A percentile compares a stretch with the other conserved stretches of the same genome.
Conservation (phyloP, 2,888 invertebrate species). For the Agapostemon virescens region DNA sequence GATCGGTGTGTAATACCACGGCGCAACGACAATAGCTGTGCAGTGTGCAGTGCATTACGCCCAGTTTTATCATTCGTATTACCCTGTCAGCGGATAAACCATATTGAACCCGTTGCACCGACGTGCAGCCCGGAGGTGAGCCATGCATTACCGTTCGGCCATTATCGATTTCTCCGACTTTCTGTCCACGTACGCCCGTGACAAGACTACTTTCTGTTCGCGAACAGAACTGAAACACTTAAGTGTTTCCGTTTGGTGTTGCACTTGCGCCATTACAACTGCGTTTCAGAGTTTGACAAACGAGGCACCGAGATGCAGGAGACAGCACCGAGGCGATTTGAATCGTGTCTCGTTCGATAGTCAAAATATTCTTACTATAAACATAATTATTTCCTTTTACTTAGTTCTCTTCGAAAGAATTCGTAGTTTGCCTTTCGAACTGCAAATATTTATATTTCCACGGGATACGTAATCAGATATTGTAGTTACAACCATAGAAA, state of each 20-base stretch:
- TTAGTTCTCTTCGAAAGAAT: too few species aligned
- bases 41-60: slow-evolving; percentile 14
- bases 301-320: not conserved
- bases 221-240: slow-evolving; percentile 3
- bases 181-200: slow-evolving; percentile 25
- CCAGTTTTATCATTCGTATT: slow-evolving; percentile 60
- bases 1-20: slow-evolving; percentile 58
- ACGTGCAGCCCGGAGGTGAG: slow-evolving; percentile 22
- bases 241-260: not conserved
- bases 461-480: too few species aligned
- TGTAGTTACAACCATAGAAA: too few species aligned
- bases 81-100: slow-evolving; percentile 55
- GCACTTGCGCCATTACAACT: not conserved
- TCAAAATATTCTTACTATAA: too few species aligned
- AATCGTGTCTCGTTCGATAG: too few species aligned
- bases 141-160: slow-evolving; percentile 45
- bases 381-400: too few species aligned
- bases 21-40: slow-evolving; percentile 49
- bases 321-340: too few species aligned
- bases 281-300: not conserved
- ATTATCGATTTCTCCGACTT: slow-evolving; percentile 49
- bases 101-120: slow-evolving; percentile 38
- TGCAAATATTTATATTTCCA: too few species aligned
- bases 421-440: too few species aligned
- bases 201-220: slow-evolving; percentile 8